Base-by-base conservation (phyloP, 2,888 invertebrate genomes). In the Atherix ibis region DNA sequence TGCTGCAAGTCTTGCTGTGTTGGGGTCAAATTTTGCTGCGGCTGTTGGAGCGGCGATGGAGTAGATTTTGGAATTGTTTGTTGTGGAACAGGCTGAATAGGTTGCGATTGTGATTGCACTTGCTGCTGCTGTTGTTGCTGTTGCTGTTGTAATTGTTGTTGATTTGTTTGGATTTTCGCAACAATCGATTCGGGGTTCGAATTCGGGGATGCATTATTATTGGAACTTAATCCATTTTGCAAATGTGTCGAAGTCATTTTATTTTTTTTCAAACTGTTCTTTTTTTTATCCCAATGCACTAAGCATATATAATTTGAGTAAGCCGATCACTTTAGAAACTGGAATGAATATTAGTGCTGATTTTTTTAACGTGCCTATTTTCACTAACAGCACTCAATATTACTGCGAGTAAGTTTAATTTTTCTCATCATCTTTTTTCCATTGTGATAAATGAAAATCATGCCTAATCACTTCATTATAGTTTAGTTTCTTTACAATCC, bases 151-250 rank as follows among this genome's bases (percentile, higher is more conserved):
- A 13, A 27, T 32, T 25, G 32, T 10, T 26, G 15, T 14, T 22
- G 31, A 13, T 42, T 54, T 51, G 32, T 50, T 52, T 18, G 49
- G 48, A 36, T 52, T 54, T 36, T 53, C 51, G 41, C 54, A 53
- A 36, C 53, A 53, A 51, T 52, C 52, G 54, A 53, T 54, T 35
- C 33, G 14, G 24, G 36, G n/a, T 38, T 39, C 34, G 32, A 26
- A 31, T 31, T 37, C 27, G 40, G 38, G 39, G 27, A 27, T 2
- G 17, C 25, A 31, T 30, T 32, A 29, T 18, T 14, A 17, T 18
- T 32, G 30, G 18, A 26, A 31, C 27, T 37, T 15, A 29, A 14
- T 27, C 41, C 41, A 40, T 43, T 43, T 34, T 37, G 40, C 18
- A 37, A 29, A 34, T 39, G 34, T 19, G 40, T 40, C 35, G 41